A percentile compares a stretch with the other conserved stretches of the same genome.
Conservation (phyloP, 2,113 vertebrate genomes). For the Anoplopoma fimbria region DNA sequence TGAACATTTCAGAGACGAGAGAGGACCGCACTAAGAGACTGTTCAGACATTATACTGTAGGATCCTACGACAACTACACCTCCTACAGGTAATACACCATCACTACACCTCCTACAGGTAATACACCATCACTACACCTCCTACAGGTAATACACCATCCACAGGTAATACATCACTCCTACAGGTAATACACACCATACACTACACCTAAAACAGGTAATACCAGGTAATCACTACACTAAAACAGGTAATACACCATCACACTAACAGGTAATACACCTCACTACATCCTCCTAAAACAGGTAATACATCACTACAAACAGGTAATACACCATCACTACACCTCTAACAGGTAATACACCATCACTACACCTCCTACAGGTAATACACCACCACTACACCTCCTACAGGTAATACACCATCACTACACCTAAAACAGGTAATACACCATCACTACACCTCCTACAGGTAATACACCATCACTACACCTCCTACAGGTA, state of each 20-base stretch:
- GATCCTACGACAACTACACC: slow-evolving; percentile 94
- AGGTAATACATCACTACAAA: no score
- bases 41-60: slow-evolving; percentile 94
- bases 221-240: neutral
- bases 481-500: slow-evolving; percentile 94
- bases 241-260: slow-evolving; percentile 83
- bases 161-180: no score
- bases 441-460: slow-evolving; percentile 50
- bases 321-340: slow-evolving; percentile 81
- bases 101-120: slow-evolving; percentile 87
- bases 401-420: no score
- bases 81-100: slow-evolving; percentile 87
- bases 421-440: slow-evolving; percentile 95
- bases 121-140: slow-evolving; percentile 84
- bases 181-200: no score
- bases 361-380: slow-evolving; percentile 93
- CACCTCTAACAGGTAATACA: no score
- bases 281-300: slow-evolving; percentile 21
- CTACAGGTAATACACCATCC: slow-evolving; percentile 85
- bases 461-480: no score
- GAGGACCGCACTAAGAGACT: slow-evolving; percentile 94
- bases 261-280: slow-evolving; percentile 85
- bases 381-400: slow-evolving; percentile 74
- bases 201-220: slow-evolving; percentile 93
- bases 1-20: slow-evolving; percentile 89